phyloP scores from a whole-genome alignment of 2,888 invertebrate genomes.

The Cordylochernes scorpioides region DNA sequence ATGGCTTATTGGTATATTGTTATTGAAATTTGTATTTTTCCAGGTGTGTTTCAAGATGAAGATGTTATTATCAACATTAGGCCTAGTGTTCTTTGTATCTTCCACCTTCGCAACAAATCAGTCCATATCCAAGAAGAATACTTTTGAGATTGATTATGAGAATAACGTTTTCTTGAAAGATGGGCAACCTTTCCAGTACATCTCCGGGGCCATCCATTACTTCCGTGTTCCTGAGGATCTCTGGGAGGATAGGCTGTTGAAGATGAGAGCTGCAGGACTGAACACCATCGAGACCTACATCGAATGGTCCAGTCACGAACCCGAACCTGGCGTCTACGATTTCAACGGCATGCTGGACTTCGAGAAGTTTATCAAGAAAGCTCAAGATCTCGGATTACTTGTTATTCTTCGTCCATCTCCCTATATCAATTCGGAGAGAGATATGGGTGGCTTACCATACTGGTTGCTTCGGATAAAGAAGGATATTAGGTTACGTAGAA shows the following conservation, averaged over 20 bases:
- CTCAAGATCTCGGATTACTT: conserved; percentile 44
- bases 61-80: too few relatives aligned
- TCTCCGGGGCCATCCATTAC: conserved; percentile 19
- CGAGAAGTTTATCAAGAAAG: conserved; percentile 37
- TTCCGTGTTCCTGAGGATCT: conserved; percentile 18
- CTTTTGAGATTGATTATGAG: conserved; percentile 22
- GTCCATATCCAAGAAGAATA: too few relatives aligned
- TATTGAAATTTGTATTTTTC: too few relatives aligned
- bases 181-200: conserved; percentile 19
- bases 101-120: too few relatives aligned
- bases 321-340: conserved; percentile 41
- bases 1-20: too few relatives aligned
- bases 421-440: conserved; percentile 74
- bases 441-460: conserved; percentile 55
- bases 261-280: conserved; percentile 20
- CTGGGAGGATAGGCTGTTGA: conserved; percentile 19
- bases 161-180: conserved; percentile 23
- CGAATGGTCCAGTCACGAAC: conserved; percentile 70
- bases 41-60: too few relatives aligned
- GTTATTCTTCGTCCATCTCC: conserved; percentile 64
- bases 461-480: conserved; percentile 40
- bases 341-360: conserved; percentile 33
- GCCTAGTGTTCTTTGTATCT: too few relatives aligned
- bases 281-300: conserved; percentile 26
- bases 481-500: conserved; percentile 27